Evolutionary conservation across 2,797 vertebrate species (phyloP), one percentile per base, ranked within the genome.

Genomic region (Menidia menidia): DNA sequence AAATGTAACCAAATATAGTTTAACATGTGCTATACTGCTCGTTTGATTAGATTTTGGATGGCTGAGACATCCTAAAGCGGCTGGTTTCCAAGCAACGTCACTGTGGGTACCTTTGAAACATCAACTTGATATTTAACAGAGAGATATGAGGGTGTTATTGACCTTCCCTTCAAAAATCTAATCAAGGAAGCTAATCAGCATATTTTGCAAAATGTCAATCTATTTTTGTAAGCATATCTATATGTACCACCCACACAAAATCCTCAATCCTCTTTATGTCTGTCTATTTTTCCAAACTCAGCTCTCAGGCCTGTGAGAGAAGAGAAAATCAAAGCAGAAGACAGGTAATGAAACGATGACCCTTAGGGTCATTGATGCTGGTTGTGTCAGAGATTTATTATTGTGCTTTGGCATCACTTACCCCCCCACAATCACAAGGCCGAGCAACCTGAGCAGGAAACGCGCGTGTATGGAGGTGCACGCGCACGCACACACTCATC

Each of bases 271-370:
- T 55, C 30, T 33, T 64, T 42, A 60, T 52, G 31, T 3, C 0
- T 55, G 30, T 61, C 7, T 32, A 8, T 32, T n/a, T 54, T 69
- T 60, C 60, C 59, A 56, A 31, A 52, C 70, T 60, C 45, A 13
- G 56, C 30, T n/a, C 12, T 56, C n/a, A 56, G 4, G 42, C 18
- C 33, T 15, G 59, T 44, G 65, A 75, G 71, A 68, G 78, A 84
- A 73, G 87, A 80, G 78, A 87, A 91, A 93, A 91, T 90, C 91
- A 90, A 87, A 92, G 88, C 87, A 83, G 85, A 91, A 92, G 89
- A 85, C 86, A 90, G 88, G 92, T 93, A 94, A 94, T 94, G 92
- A 92, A 93, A 91, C 71, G 7, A 78, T 80, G 85, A 91, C 92
- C 92, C 92, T 93, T 90, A 68, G 68, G 92, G 90, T 92, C 88